A percentile compares a stretch with the other conserved stretches of the same genome.
Evolutionary conservation across 2,797 vertebrate species (phyloP).

Genomic region (Helostoma temminkii): DNA sequence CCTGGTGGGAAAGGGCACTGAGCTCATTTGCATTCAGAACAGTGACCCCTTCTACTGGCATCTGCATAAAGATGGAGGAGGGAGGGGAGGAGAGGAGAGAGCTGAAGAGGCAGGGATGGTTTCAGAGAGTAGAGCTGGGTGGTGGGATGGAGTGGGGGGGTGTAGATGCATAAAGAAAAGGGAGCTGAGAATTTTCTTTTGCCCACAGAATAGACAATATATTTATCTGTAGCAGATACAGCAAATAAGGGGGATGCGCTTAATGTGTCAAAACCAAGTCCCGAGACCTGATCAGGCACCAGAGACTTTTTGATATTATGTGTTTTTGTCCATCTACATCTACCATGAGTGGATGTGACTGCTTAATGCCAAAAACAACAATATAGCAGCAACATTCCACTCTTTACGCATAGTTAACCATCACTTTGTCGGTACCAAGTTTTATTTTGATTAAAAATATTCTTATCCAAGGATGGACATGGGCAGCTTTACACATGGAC

Average conservation of each 20-base stretch:
- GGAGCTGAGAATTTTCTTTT: conserved; percentile 57
- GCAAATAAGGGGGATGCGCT: conserved; percentile 27
- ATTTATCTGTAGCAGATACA: conserved; percentile 35
- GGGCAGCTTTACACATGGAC: neutral
- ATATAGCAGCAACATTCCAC: conserved; percentile 18
- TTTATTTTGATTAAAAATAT: conserved; percentile 6
- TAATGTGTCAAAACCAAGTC: conserved; percentile 48
- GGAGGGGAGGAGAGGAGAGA: conserved; percentile 51
- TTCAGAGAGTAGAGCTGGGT: conserved; percentile 63
- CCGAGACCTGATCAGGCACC: conserved; percentile 38
- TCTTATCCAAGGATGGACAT: neutral
- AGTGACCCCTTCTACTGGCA: conserved; percentile 76
- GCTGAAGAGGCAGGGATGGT: conserved; percentile 60
- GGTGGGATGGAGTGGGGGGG: conserved; percentile 60
- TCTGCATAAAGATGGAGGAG: conserved; percentile 80
- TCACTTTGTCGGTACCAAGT: conserved; percentile 15
- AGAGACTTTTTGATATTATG: conserved; percentile 51
- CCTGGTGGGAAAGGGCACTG: conserved; percentile 70
- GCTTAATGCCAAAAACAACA: conserved; percentile 47
- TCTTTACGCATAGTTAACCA: conserved; percentile 30
- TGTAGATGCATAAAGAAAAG: conserved; percentile 65
- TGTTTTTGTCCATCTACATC: conserved; percentile 58
- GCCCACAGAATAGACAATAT: conserved; percentile 49
- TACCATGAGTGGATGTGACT: conserved; percentile 36
- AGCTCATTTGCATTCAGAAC: conserved; percentile 81